phyloP scores from a whole-genome alignment of 1,140 invertebrate species.

The Neocloeon triangulifer region DNA sequence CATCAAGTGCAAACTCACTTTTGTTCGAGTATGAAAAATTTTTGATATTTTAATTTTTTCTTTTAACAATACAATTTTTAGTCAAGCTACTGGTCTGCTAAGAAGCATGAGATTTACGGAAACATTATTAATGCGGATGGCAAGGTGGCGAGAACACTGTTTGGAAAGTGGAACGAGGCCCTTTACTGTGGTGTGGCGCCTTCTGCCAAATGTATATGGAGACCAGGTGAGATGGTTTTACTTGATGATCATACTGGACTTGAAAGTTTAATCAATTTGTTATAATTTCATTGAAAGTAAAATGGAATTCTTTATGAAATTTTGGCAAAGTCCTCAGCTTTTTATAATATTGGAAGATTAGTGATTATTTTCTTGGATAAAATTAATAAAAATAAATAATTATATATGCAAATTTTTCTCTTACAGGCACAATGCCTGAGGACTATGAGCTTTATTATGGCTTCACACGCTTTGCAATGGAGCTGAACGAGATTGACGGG shows the following conservation, averaged over 20 bases:
- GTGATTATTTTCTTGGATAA: neutral
- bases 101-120: conserved; percentile 54
- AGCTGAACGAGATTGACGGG: conserved; percentile 54
- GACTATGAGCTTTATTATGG: conserved; percentile 64
- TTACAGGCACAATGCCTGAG: conserved; percentile 46
- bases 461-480: conserved; percentile 65
- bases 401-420: conserved; percentile 6
- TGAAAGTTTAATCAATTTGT: conserved; percentile 2
- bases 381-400: neutral
- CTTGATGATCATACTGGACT: neutral
- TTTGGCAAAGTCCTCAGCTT: neutral
- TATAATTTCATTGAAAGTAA: conserved; percentile 1
- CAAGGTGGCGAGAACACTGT: conserved; percentile 35
- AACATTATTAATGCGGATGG: conserved; percentile 30
- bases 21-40: conserved; percentile 38
- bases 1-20: conserved; percentile 54
- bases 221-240: conserved; percentile 27
- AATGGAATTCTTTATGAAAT: neutral
- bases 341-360: neutral
- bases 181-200: conserved; percentile 51
- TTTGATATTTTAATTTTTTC: neutral
- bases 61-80: conserved; percentile 14
- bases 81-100: conserved; percentile 58
- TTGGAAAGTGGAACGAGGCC: conserved; percentile 65
- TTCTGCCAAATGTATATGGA: conserved; percentile 47